Base-by-base conservation (phyloP, 2,797 vertebrate species). In the Notoglanidium macrostoma region DNA sequence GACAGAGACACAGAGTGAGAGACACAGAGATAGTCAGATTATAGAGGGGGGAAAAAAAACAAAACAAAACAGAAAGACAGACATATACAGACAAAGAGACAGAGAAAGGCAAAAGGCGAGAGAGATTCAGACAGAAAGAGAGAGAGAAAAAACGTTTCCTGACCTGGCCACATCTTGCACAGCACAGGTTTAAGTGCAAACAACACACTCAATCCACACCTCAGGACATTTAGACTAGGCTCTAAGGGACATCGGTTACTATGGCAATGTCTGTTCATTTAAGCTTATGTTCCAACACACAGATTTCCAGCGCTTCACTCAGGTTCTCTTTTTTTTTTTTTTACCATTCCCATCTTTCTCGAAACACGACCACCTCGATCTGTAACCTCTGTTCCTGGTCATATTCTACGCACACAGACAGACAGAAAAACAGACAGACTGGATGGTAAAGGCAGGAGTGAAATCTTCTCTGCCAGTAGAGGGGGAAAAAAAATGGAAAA, bases 191-290 rank as follows among this genome's bases (percentile, higher is more conserved):
- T 21, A 84, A 81, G 86, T 67, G 88, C 51, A 88, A 67, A 55
- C 77, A 87, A 81, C 54, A 51, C 81, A 83, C 85, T 89, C 81
- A 87, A 87, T 85, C 84, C 87, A 81, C 57, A 85, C 85, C 82
- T 88, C 65, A 87, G 90, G 89, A 85, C 90, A 89, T 89, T 87
- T 86, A 87, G 86, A 86, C 86, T 46, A 4, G 83, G 86, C 88
- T 89, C 89, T 81, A 80, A 57, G 88, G 89, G 88, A 90, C 85
- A 89, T 85, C 82, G 19, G 90, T 92, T 92, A 91, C 91, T 89
- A 91, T 90, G 90, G 90, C 88, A 85, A 92, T 91, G 86, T 86
- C 87, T 88, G 87, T 87, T 90, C 89, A 87, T 87, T 92, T 84
- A 91, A 91, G 90, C 92, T 90, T 90, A 87, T 88, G 87, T 87